These are phyloP conservation scores for Mythimna impura DNA, from an alignment of 2,888 invertebrate genomes.

Conservation along the genomic window DNA sequence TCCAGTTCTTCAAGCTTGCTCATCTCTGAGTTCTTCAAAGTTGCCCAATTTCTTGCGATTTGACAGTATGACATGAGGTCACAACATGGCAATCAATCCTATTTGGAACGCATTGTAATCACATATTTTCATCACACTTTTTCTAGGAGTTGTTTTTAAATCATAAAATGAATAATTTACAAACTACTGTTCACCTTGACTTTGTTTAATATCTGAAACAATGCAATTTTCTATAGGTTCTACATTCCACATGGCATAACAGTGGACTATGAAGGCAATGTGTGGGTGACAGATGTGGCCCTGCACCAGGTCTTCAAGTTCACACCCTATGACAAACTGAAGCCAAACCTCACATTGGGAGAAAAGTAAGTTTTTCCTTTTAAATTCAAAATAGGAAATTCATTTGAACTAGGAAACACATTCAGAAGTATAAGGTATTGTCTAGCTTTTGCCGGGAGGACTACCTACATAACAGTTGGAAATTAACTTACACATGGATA, in stretches of 20 bases:
- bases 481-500: not conserved
- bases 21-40: too few species aligned
- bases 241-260: slow-evolving; percentile 96
- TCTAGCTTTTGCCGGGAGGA: not conserved
- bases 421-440: too few species aligned
- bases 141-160: too few species aligned
- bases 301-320: slow-evolving; percentile 96
- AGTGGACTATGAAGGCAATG: slow-evolving; percentile 93
- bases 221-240: slow-evolving; percentile 88
- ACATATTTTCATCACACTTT: too few species aligned
- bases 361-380: slow-evolving; percentile 76
- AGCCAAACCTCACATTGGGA: slow-evolving; percentile 82
- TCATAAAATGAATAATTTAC: too few species aligned
- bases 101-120: too few species aligned
- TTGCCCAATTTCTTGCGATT: too few species aligned
- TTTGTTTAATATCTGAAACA: not conserved
- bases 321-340: slow-evolving; percentile 81
- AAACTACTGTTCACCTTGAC: not conserved
- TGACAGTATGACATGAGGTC: too few species aligned
- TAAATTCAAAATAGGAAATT: not conserved
- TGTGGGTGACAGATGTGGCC: slow-evolving; percentile 97
- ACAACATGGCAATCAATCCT: too few species aligned
- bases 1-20: too few species aligned
- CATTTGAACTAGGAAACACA: not conserved
- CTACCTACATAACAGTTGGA: fast-evolving